Conservation (phyloP, 2,113 vertebrate species). For the Hippocampus zosterae region DNA sequence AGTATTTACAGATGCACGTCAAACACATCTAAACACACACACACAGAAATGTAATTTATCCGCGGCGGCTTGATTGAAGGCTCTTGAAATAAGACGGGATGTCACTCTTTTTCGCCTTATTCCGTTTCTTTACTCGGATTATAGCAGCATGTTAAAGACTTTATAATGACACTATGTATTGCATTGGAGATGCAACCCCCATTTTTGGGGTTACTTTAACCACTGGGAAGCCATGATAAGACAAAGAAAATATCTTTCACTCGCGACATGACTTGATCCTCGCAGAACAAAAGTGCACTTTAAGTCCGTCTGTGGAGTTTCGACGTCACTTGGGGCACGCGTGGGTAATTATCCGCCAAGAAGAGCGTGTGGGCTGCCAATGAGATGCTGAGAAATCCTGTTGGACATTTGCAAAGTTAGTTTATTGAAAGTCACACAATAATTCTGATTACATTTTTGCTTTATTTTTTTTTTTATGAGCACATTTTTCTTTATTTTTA, state of each 20-base stretch:
- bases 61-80: constrained; percentile 1
- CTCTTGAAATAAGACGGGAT: neutral
- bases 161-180: neutral
- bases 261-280: neutral
- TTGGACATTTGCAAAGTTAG: neutral
- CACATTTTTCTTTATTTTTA: too few relatives aligned
- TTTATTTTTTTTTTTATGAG: too few relatives aligned
- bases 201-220: neutral
- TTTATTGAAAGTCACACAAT: neutral
- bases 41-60: neutral
- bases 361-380: neutral
- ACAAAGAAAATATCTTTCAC: neutral
- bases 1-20: constrained; percentile 14
- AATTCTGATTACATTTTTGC: neutral
- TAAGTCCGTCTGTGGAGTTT: neutral
- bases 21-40: constrained; percentile 11
- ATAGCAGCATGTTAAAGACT: neutral
- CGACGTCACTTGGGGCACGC: neutral
- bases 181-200: neutral
- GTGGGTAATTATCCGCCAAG: neutral
- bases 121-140: constrained; percentile 23
- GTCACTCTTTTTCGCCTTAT: constrained; percentile 2
- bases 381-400: neutral
- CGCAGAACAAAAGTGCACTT: neutral
- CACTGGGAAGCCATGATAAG: neutral